Evolutionary conservation across 2,113 vertebrate species (phyloP), one percentile per base, ranked within the genome.

Genomic region (Campylomormyrus numenius): DNA sequence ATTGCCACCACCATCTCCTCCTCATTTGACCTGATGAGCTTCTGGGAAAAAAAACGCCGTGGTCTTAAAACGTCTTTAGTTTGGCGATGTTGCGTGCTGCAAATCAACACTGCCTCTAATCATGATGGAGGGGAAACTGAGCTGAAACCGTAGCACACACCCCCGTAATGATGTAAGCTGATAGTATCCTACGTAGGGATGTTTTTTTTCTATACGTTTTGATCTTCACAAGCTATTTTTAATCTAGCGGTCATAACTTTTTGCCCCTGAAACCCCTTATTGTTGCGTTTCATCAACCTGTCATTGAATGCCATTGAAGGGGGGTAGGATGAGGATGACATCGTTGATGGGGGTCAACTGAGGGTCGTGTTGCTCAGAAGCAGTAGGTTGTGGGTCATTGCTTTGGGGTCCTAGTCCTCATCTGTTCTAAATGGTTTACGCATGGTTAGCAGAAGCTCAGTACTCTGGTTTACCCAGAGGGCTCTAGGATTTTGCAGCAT

Each of bases 351-450:
- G 17, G 39, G 42, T 48, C 10, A 52, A 53, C 7, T 87, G 27
- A 35, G 45, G 84, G 84, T 50, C 11, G n/a, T 50, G 85, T 31
- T 13, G 15, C 48, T 53, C 11, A 52, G 50, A 19, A 5, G n/a
- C 9, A 35, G 19, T 35, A 53, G 21, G 17, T 46, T 48, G 13
- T 5, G 50, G 85, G 85, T 85, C 84, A 10, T 11, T 15, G 48
- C n/a, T 35, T 21, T 50, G 85, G n/a, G 85, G 15, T 35, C 1
- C 45, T 35, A 9, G 7, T 85, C 21, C 2, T 21, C 80, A 13
- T 85, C 85, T 87, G 85, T n/a, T 87, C 13, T 53, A 53, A 56
- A 87, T 87, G 85, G 80, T 85, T 48, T 45, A 85, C 21, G 39
- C 80, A 24, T 45, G 31, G 77, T 21, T 83, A 42, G 77, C 35